Conservation (phyloP, 2,888 invertebrate species). For the Subacronicta megacephala region DNA sequence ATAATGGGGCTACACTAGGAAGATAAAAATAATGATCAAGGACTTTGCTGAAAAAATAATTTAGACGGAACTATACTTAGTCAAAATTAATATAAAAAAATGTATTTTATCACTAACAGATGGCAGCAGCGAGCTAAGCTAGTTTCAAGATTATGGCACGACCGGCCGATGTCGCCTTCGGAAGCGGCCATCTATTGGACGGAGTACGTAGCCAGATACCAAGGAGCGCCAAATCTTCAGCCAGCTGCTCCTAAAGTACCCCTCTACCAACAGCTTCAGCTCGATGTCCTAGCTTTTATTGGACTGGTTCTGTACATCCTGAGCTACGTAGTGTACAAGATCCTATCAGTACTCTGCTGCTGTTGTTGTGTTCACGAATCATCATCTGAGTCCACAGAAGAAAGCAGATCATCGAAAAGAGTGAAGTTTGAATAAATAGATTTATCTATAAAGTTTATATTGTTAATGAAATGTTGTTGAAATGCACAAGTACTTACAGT, state of each 20-base stretch:
- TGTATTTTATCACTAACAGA: conserved; percentile 69
- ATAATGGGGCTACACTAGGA: no score
- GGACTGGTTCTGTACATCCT: conserved; percentile 76
- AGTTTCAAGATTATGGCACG: conserved; percentile 87
- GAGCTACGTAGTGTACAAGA: conserved; percentile 72
- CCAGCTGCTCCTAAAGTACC: conserved; percentile 75
- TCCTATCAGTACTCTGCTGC: conserved; percentile 76
- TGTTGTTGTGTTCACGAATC: conserved; percentile 72
- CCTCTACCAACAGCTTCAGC: conserved; percentile 78
- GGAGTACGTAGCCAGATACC: conserved; percentile 87
- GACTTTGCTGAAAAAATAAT: no score
- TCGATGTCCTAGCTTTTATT: conserved; percentile 81
- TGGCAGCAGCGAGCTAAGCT: conserved; percentile 78
- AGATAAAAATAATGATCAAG: no score
- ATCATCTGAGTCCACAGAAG: conserved; percentile 61
- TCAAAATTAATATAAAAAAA: no score
- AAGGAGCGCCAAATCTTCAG: conserved; percentile 79
- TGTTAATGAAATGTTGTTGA: no score
- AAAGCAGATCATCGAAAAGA: conserved; percentile 74
- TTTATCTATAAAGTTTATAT: no score
- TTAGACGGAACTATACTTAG: no score
- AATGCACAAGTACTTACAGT: no score
- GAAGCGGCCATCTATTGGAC: conserved; percentile 90
- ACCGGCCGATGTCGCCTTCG: conserved; percentile 86
- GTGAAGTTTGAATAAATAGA: conserved; percentile 82